A percentile compares a stretch with the other conserved stretches of the same genome.
Evolutionary conservation across 2,113 vertebrate genomes (phyloP).

Genomic region (Brachyhypopomus gauderio): DNA sequence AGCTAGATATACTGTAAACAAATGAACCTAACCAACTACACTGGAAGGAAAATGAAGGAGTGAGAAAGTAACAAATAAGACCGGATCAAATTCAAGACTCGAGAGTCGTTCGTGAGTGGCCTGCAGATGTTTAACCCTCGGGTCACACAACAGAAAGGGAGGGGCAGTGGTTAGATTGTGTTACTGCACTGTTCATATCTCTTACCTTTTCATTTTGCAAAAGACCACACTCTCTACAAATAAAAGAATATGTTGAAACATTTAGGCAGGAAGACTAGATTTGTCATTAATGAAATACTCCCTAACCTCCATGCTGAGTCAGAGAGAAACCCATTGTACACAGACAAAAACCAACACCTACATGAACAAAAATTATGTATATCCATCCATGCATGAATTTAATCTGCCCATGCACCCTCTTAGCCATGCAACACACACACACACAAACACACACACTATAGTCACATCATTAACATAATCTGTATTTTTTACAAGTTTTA

Average conservation of each 20-base stretch:
- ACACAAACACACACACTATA: conserved; percentile 12
- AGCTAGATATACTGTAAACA: neutral
- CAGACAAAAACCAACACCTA: conserved; percentile 46
- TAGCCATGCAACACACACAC: conserved; percentile 80
- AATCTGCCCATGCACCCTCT: conserved; percentile 83
- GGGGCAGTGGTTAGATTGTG: conserved; percentile 90
- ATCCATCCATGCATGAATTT: conserved; percentile 76
- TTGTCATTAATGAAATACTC: conserved; percentile 91
- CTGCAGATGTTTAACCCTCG: conserved; percentile 71
- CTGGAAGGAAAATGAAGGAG: neutral
- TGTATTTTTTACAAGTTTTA: neutral
- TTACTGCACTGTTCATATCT: conserved; percentile 94
- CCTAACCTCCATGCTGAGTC: conserved; percentile 98
- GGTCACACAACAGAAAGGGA: conserved; percentile 76
- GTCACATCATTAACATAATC: neutral
- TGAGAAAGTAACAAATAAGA: conserved; percentile 51
- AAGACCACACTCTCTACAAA: conserved; percentile 99
- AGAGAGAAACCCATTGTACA: conserved; percentile 65
- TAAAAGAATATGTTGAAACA: conserved; percentile 99
- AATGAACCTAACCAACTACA: neutral
- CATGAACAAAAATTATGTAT: conserved; percentile 53
- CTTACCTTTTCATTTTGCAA: conserved; percentile 99
- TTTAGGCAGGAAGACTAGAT: conserved; percentile 99
- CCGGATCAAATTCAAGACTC: conserved; percentile 70
- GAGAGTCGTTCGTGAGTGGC: conserved; percentile 74